A percentile compares a stretch with the other conserved stretches of the same genome.
phyloP scores from a whole-genome alignment of 64 coral and sea anemone species.

The Actinia equina region DNA sequence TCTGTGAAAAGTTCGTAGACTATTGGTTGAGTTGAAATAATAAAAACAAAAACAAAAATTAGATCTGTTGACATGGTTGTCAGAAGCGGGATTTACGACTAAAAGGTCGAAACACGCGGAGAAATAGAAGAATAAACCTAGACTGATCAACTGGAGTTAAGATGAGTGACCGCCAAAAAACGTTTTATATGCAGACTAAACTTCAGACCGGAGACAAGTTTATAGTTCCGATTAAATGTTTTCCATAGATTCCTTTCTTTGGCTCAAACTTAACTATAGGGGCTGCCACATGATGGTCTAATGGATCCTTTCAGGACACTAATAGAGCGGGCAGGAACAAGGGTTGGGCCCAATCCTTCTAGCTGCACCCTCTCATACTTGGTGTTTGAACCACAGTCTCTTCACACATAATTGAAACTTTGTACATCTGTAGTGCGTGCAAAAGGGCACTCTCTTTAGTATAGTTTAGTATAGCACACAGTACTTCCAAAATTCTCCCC shows the following conservation, averaged over 20 bases:
- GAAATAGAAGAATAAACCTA: conserved; percentile 8
- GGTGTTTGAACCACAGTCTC: conserved; percentile 15
- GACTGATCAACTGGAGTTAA: neutral
- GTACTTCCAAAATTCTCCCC: conserved; percentile 32
- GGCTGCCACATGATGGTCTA: too few species aligned
- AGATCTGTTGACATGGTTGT: conserved; percentile 12
- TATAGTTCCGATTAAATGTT: too few species aligned
- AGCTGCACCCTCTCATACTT: too few species aligned
- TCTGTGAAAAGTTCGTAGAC: too few species aligned
- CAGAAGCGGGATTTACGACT: conserved; percentile 40
- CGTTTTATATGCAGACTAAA: too few species aligned
- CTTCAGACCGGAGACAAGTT: too few species aligned
- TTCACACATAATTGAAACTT: neutral
- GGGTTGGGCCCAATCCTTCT: too few species aligned
- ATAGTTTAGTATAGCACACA: neutral
- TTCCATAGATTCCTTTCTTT: too few species aligned
- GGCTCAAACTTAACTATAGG: too few species aligned
- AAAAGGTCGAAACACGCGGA: conserved; percentile 24
- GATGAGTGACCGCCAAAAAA: conserved; percentile 67
- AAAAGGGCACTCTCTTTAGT: neutral
- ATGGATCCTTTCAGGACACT: too few species aligned
- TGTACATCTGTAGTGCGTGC: conserved; percentile 40
- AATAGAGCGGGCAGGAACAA: too few species aligned
- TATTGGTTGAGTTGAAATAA: too few species aligned
- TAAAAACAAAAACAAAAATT: neutral